phyloP scores from a whole-genome alignment of 2,113 vertebrate species.

The Sphyrna mokarran region DNA sequence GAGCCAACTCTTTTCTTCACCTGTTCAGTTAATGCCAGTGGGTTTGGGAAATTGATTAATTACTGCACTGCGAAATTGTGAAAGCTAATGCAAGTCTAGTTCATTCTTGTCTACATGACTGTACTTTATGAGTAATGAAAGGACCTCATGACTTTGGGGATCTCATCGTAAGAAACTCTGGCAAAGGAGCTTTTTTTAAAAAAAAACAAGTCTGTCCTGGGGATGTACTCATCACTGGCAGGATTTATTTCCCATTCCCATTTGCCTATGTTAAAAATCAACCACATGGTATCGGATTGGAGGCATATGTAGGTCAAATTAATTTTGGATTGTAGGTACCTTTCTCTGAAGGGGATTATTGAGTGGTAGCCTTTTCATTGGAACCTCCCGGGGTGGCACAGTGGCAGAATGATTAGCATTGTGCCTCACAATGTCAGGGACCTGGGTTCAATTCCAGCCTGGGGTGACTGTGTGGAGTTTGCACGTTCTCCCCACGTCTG shows the following conservation, averaged over 20 bases:
- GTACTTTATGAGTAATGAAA: neutral
- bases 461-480: no score
- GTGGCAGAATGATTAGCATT: no score
- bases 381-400: no score
- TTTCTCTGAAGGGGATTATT: neutral
- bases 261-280: neutral
- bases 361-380: neutral
- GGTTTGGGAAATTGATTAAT: neutral
- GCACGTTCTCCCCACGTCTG: no score
- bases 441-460: no score
- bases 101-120: neutral
- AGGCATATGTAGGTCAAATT: neutral
- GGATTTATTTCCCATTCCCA: neutral
- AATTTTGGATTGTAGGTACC: neutral
- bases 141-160: neutral
- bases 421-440: no score
- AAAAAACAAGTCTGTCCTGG: neutral
- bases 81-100: neutral
- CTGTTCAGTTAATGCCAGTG: neutral
- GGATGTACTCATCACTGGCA: neutral
- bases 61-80: neutral
- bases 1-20: neutral
- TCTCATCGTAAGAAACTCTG: neutral
- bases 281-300: neutral
- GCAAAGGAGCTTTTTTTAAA: neutral